phyloP scores from a whole-genome alignment of 2,888 invertebrate genomes.

The Diplazon laetatorius region DNA sequence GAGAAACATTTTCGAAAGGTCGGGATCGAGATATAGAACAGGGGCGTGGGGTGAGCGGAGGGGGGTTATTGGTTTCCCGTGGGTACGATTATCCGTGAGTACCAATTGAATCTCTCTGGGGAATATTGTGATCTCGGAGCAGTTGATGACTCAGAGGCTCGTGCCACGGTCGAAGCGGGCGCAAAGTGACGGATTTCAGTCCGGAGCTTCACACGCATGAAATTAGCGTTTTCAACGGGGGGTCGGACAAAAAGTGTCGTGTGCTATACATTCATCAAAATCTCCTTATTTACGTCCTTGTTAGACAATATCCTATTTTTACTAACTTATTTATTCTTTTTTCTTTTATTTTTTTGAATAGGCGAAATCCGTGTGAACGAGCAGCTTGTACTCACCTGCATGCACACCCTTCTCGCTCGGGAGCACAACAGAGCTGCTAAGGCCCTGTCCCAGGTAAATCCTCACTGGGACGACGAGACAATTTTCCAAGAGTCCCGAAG shows the following conservation, averaged over 20 bases:
- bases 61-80: neutral
- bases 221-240: too few relatives aligned
- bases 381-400: slow-evolving; percentile 93
- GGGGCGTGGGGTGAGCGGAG: neutral
- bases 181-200: too few relatives aligned
- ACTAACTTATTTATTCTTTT: slow-evolving; percentile 6
- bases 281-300: too few relatives aligned
- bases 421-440: slow-evolving; percentile 95
- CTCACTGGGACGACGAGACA: slow-evolving; percentile 97
- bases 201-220: too few relatives aligned
- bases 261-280: too few relatives aligned
- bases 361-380: slow-evolving; percentile 97
- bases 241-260: too few relatives aligned
- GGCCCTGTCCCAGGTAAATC: slow-evolving; percentile 90
- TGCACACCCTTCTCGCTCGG: slow-evolving; percentile 95
- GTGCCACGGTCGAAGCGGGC: too few relatives aligned
- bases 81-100: neutral
- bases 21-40: neutral
- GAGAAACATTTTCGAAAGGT: neutral
- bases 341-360: slow-evolving; percentile 75
- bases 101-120: neutral
- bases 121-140: neutral
- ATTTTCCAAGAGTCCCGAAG: slow-evolving; percentile 93
- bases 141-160: neutral
- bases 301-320: neutral